A percentile compares a stretch with the other conserved stretches of the same genome.
Evolutionary conservation across 2,888 invertebrate species (phyloP).

Genomic region (Agrypnus murinus): DNA sequence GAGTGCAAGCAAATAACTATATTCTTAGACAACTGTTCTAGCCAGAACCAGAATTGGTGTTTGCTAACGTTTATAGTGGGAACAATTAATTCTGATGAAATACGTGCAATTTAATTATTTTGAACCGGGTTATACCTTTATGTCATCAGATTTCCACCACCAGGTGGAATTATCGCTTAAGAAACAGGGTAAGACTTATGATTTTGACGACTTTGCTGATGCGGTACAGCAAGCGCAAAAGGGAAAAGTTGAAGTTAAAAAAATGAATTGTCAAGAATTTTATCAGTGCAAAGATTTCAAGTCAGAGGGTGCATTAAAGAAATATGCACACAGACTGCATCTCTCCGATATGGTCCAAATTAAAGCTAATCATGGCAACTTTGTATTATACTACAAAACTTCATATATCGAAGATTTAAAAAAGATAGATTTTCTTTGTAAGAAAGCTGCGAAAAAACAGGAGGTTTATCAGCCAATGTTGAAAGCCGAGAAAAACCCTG

Average conservation of each 20-base stretch:
- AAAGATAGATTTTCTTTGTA: slow-evolving; percentile 23
- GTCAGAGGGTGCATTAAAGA: slow-evolving; percentile 13
- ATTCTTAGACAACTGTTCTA: slow-evolving; percentile 18
- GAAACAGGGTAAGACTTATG: slow-evolving; percentile 38
- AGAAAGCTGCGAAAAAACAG: slow-evolving; percentile 11
- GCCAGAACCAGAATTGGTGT: not conserved
- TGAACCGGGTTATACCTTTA: not conserved
- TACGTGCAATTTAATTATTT: not conserved
- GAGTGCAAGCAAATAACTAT: slow-evolving; percentile 25
- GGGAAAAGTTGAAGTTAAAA: slow-evolving; percentile 36
- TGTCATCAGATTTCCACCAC: not conserved
- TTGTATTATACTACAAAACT: slow-evolving; percentile 23
- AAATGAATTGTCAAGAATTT: slow-evolving; percentile 38
- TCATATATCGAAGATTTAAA: slow-evolving; percentile 14
- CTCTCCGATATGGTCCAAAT: slow-evolving; percentile 25
- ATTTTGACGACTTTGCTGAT: slow-evolving; percentile 46
- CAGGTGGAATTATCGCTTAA: slow-evolving; percentile 35
- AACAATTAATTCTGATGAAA: not conserved
- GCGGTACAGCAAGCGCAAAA: slow-evolving; percentile 42
- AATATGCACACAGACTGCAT: slow-evolving; percentile 4
- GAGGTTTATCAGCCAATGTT: not conserved
- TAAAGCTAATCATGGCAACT: slow-evolving; percentile 18
- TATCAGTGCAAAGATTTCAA: slow-evolving; percentile 39
- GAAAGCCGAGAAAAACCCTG: not conserved
- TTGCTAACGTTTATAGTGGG: not conserved